phyloP scores from a whole-genome alignment of 2,888 invertebrate species.

The Pheosia tremula region DNA sequence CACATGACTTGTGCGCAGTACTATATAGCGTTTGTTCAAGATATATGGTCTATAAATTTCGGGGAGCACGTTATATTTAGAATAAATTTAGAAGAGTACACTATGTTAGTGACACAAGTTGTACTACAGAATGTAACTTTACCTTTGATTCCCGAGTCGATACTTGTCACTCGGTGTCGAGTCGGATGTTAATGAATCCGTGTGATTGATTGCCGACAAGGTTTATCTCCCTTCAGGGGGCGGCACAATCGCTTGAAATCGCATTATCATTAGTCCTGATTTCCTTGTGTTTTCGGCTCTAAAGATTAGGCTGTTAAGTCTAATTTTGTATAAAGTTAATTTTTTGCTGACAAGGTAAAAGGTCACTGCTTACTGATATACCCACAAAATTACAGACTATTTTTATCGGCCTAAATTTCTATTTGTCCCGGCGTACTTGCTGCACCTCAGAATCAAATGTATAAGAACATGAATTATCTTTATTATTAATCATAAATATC shows the following conservation, averaged over 20 bases:
- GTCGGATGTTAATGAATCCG: background rate
- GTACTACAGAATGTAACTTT: background rate
- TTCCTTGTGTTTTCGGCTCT: background rate
- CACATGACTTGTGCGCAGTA: no score
- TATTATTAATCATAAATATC: no score
- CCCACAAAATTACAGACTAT: background rate
- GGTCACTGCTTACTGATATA: background rate
- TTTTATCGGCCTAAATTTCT: background rate
- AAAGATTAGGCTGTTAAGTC: background rate
- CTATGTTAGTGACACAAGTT: no score
- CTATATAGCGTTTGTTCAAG: no score
- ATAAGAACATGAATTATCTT: no score
- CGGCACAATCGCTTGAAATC: background rate
- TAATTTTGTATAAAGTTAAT: background rate
- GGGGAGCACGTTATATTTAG: no score
- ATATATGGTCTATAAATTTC: no score
- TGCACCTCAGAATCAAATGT: no score
- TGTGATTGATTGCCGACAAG: background rate
- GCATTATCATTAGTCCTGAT: background rate
- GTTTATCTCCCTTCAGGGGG: background rate
- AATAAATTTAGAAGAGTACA: no score
- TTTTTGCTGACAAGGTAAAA: background rate
- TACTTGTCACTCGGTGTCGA: background rate
- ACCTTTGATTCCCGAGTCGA: background rate
- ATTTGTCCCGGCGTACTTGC: no score